Percentiles rank a stretch among this genome's conserved stretches.
These are phyloP conservation scores for Nasonia longicornis DNA, from an alignment of 1,140 invertebrate species.

Conservation along the genomic window DNA sequence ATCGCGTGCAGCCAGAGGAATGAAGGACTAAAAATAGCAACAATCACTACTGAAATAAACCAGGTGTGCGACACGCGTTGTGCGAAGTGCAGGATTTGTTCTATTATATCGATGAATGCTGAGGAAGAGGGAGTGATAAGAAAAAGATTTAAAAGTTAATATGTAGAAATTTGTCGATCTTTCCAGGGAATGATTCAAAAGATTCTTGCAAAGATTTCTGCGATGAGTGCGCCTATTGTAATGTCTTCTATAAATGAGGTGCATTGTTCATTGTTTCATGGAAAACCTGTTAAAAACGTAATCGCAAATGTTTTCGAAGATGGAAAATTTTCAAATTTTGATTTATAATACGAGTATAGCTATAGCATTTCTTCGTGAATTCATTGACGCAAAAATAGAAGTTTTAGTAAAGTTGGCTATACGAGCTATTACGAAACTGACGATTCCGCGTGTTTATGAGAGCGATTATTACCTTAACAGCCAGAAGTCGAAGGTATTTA, in stretches of 20 bases:
- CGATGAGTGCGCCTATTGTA: constrained; percentile 2
- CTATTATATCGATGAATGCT: not conserved
- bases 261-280: constrained; percentile 17
- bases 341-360: not conserved
- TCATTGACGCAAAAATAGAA: not conserved
- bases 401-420: not conserved
- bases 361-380: no score
- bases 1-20: not conserved
- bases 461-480: not conserved
- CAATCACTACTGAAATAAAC: constrained; percentile 5
- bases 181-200: not conserved
- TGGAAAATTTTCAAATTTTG: not conserved
- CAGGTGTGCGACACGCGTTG: not conserved
- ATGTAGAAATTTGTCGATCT: not conserved
- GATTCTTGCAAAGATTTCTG: not conserved
- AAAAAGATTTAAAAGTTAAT: not conserved
- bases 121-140: not conserved
- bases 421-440: not conserved
- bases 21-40: constrained; percentile 6
- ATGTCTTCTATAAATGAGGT: not conserved
- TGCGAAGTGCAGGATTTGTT: no score
- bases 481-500: not conserved
- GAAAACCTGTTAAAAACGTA: not conserved
- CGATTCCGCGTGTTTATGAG: not conserved
- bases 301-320: not conserved